Percentiles rank a stretch among this genome's conserved stretches.
These are phyloP conservation scores for Dichetophora obliterata DNA, from an alignment of 2,888 invertebrate species.

Conservation along the genomic window DNA sequence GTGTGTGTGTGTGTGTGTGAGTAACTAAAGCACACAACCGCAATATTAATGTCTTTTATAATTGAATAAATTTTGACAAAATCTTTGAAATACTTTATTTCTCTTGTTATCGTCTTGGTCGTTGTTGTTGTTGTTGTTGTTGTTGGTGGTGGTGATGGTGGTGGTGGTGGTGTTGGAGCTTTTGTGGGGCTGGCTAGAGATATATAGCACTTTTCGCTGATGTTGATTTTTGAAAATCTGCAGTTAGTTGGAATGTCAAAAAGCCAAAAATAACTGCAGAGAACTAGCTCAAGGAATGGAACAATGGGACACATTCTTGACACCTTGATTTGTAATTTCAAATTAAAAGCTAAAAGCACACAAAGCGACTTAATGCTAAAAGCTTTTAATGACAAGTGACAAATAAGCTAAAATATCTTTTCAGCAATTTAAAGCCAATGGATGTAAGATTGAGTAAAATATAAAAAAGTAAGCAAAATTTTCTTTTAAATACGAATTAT, in stretches of 20 bases:
- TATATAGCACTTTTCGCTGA: neutral
- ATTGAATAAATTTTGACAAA: constrained; percentile 32
- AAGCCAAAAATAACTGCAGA: neutral
- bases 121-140: neutral
- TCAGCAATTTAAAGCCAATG: too few relatives aligned
- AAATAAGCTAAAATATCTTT: constrained; percentile 1
- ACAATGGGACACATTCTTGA: neutral
- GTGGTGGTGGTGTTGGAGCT: too few relatives aligned
- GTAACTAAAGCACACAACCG: neutral
- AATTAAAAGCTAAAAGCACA: neutral
- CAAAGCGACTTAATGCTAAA: neutral
- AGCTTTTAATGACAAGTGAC: constrained; percentile 8
- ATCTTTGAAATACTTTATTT: neutral
- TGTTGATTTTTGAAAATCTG: constrained; percentile 11
- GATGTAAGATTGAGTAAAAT: too few relatives aligned
- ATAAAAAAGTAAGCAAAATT: too few relatives aligned
- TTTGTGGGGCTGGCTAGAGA: neutral
- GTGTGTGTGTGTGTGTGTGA: neutral
- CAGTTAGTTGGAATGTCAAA: neutral
- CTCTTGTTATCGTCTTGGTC: too few relatives aligned
- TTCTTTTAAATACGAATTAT: too few relatives aligned
- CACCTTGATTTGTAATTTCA: constrained; percentile 12
- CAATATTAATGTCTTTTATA: constrained; percentile 34
- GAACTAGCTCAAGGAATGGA: neutral
- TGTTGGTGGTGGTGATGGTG: neutral